Percentiles rank a stretch among this genome's conserved stretches.
Evolutionary conservation across 2,113 vertebrate species (phyloP).

Genomic region (Macrotis lagotis): DNA sequence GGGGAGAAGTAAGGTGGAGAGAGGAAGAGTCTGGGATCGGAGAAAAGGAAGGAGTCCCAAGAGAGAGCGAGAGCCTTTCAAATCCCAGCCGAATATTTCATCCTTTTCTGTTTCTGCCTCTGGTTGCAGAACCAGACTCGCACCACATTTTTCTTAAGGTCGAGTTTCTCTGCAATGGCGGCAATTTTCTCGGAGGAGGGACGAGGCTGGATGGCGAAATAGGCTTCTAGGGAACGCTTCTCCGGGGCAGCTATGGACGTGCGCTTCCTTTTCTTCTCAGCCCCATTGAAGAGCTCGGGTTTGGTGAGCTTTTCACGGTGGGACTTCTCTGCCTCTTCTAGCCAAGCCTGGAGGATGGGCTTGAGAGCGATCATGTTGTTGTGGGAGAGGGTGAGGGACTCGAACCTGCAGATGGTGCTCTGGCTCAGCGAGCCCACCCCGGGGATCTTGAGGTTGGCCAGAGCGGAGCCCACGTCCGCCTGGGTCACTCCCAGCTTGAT

Average conservation of each 20-base stretch:
- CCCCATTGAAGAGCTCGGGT: slow-evolving; percentile 97
- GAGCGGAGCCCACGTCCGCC: slow-evolving; percentile 95
- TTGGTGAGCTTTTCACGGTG: slow-evolving; percentile 98
- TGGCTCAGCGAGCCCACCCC: slow-evolving; percentile 98
- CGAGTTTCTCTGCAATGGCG: slow-evolving; percentile 97
- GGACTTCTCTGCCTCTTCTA: slow-evolving; percentile 97
- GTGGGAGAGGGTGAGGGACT: slow-evolving; percentile 98
- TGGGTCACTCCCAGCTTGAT: slow-evolving; percentile 99
- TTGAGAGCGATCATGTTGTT: slow-evolving; percentile 99
- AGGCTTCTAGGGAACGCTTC: slow-evolving; percentile 97
- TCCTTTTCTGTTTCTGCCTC: slow-evolving; percentile 99
- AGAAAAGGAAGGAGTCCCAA: slow-evolving; percentile 23
- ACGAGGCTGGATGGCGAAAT: slow-evolving; percentile 97
- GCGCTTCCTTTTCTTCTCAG: slow-evolving; percentile 97
- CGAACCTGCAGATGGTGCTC: slow-evolving; percentile 99
- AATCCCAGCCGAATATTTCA: slow-evolving; percentile 99
- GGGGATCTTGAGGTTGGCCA: slow-evolving; percentile 99
- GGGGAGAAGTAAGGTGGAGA: slow-evolving; percentile 25
- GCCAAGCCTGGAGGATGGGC: slow-evolving; percentile 98
- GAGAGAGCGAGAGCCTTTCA: slow-evolving; percentile 77
- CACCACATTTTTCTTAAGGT: slow-evolving; percentile 99
- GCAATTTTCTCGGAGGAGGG: slow-evolving; percentile 99
- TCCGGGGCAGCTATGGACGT: slow-evolving; percentile 98
- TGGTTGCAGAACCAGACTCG: slow-evolving; percentile 99
- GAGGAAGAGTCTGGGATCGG: background rate